Evolutionary conservation across 2,113 vertebrate species (phyloP), one percentile per base, ranked within the genome.

Genomic region (Sinocyclocheilus anophthalmus): DNA sequence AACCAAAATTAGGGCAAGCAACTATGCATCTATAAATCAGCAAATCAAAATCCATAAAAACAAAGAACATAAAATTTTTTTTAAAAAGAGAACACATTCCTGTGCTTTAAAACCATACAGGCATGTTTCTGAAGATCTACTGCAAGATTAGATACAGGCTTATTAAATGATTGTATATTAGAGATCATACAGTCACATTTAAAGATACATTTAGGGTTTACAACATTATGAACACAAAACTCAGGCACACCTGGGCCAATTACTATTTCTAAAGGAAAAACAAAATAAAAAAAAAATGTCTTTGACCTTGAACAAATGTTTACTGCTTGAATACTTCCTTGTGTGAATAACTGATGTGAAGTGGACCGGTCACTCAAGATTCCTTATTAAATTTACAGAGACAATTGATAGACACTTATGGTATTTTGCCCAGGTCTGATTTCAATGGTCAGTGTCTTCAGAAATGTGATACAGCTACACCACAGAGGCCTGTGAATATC

Each of bases 111-210:
- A 92, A 90, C 86, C 61, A 91, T 84, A 88, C 85, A 81, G 48
- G 33, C 33, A 79, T 76, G 39, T 85, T 88, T 75, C 86, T 77
- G 84, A 87, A 81, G 76, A 84, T 86, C 90, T 87, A 90, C 86
- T 90, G 85, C 85, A 89, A 90, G 91, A 91, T 89, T 92, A 90
- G 72, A 91, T 87, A 92, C 91, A 89, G 81, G 92, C 86, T 91
- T 90, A 91, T 85, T 72, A 90, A 83, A 50, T 82, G 89, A 75
- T 91, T 65, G 85, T 79, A 90, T 91, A 88, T 91, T 90, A 87
- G 79, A 88, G 65, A 85, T 83, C 83, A 87, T 73, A 88, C 75
- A 81, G 85, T 93, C 59, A 84, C 85, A 88, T 53, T 87, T 80
- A 91, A 76, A 88, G 87, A 81, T 90, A 93, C 73, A 80, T 59